phyloP scores from a whole-genome alignment of 2,113 vertebrate genomes.

The Cavia aperea region DNA sequence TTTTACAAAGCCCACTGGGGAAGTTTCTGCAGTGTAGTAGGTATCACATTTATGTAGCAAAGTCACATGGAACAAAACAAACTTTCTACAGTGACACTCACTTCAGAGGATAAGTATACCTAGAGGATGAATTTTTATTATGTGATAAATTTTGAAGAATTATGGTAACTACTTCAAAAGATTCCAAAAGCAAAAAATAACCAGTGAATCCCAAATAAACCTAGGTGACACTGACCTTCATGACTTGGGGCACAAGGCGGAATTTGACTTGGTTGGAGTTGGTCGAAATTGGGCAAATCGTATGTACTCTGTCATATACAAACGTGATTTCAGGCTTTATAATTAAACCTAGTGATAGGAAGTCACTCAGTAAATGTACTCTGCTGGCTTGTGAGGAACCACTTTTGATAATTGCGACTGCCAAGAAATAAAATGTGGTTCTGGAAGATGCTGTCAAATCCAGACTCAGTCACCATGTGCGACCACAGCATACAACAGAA shows the following conservation, averaged over 20 bases:
- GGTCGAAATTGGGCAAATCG: not conserved
- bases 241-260: not conserved
- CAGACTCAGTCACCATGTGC: not conserved
- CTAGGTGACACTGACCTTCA: not conserved
- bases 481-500: not conserved
- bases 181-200: not conserved
- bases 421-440: not conserved
- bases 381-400: not conserved
- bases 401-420: not conserved
- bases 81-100: not conserved
- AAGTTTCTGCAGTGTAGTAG: too few species aligned
- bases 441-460: not conserved
- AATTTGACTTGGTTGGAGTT: not conserved
- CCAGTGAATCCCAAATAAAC: not conserved
- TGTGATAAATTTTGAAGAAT: not conserved
- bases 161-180: not conserved
- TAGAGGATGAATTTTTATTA: slow-evolving; percentile 3
- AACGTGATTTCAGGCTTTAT: not conserved
- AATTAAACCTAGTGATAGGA: not conserved
- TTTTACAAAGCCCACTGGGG: not conserved
- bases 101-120: not conserved
- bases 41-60: too few species aligned
- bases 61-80: not conserved
- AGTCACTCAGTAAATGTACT: not conserved
- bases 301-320: not conserved